phyloP scores from a whole-genome alignment of 2,113 vertebrate genomes.

The Todiramphus saurophagus region DNA sequence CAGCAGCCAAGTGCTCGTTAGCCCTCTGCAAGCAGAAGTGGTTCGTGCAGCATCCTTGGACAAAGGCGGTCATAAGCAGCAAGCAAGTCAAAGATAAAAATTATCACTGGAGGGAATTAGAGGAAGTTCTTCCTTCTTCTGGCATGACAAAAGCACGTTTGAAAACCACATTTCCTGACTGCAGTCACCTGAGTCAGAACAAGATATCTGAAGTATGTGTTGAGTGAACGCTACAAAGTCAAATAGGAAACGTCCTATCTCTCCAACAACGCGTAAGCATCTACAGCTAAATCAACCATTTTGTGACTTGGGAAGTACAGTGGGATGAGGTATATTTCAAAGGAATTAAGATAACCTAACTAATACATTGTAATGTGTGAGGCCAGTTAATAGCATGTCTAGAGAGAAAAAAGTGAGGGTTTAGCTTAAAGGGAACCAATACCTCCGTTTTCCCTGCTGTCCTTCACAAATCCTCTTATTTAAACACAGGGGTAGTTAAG shows the following conservation, averaged over 20 bases:
- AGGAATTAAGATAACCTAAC: background rate
- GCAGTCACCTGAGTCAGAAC: background rate
- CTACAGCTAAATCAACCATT: background rate
- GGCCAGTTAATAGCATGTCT: fast-evolving
- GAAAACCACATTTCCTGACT: background rate
- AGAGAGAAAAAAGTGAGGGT: background rate
- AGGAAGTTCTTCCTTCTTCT: background rate
- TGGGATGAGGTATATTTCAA: background rate
- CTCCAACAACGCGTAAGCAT: fast-evolving
- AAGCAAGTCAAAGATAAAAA: background rate
- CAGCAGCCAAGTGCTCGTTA: background rate
- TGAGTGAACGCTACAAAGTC: background rate
- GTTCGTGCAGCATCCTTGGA: background rate
- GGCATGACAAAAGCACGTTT: background rate
- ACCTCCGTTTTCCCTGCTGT: background rate
- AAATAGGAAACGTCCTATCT: background rate
- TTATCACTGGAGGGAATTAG: background rate
- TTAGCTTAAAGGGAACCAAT: background rate
- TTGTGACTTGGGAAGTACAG: background rate
- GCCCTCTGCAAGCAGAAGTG: background rate
- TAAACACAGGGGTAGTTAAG: background rate
- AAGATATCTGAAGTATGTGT: background rate
- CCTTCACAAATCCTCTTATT: background rate
- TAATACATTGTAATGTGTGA: background rate
- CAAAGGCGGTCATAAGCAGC: background rate